phyloP scores from a whole-genome alignment of 2,797 vertebrate genomes.

The Erethizon dorsatum region DNA sequence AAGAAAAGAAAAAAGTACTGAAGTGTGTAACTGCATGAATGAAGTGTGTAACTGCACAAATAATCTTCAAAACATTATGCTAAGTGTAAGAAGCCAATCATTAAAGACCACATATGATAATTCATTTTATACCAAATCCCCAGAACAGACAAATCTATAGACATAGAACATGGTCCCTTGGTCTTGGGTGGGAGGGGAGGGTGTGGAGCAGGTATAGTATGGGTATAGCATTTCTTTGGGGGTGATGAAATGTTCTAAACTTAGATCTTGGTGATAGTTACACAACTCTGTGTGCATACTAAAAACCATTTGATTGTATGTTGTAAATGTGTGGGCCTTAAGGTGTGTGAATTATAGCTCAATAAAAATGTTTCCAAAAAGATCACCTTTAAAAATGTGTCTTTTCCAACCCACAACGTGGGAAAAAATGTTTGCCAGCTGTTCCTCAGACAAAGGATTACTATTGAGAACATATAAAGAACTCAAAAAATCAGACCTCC shows the following conservation, averaged over 20 bases:
- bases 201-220: too few species aligned
- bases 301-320: neutral
- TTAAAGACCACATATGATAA: neutral
- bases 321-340: neutral
- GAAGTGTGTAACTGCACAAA: neutral
- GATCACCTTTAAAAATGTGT: neutral
- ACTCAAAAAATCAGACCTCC: too few species aligned
- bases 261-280: neutral
- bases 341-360: neutral
- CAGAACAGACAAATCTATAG: neutral
- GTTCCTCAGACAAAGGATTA: too few species aligned
- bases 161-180: neutral
- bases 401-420: too few species aligned
- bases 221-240: neutral
- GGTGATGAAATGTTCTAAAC: neutral
- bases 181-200: neutral
- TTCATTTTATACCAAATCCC: neutral
- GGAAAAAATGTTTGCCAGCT: too few species aligned
- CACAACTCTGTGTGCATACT: neutral
- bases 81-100: neutral
- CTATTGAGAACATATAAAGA: too few species aligned
- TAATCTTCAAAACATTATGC: neutral
- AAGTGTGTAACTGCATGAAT: neutral
- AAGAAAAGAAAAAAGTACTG: neutral
- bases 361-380: neutral